Evolutionary conservation across 2,797 vertebrate species (phyloP).

Genomic region (Schizopygopsis malacanthus): DNA sequence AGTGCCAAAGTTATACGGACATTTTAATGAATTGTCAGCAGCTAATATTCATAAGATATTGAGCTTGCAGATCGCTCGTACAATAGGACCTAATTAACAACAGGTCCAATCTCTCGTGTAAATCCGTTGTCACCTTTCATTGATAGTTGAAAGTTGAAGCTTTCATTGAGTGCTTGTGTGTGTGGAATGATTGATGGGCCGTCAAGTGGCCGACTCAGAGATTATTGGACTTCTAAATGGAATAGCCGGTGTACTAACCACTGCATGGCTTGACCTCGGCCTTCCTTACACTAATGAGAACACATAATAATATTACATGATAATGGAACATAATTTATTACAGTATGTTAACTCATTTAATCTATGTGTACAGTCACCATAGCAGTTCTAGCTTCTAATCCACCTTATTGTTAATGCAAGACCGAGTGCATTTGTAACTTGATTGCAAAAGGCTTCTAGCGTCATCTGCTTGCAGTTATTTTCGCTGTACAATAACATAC

Average conservation of each 20-base stretch:
- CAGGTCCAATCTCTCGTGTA: slow-evolving; percentile 54
- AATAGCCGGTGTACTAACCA: slow-evolving; percentile 33
- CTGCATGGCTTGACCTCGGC: not conserved
- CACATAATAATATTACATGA: slow-evolving; percentile 1
- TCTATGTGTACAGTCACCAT: not conserved
- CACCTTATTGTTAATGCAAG: not conserved
- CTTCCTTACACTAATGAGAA: not conserved
- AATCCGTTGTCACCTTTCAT: slow-evolving; percentile 46
- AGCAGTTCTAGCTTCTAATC: not conserved
- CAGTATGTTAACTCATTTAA: slow-evolving; percentile 17
- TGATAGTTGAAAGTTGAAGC: too few species aligned
- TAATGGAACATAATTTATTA: slow-evolving; percentile 34
- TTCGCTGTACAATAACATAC: not conserved
- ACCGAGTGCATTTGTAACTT: not conserved
- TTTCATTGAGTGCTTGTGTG: too few species aligned
- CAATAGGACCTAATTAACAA: slow-evolving; percentile 65
- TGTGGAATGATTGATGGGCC: slow-evolving; percentile 54
- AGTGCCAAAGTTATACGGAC: slow-evolving; percentile 51
- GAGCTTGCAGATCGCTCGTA: slow-evolving; percentile 56
- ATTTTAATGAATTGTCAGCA: slow-evolving; percentile 68
- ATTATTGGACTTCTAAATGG: slow-evolving; percentile 52
- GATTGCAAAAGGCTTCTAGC: not conserved
- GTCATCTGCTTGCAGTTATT: not conserved
- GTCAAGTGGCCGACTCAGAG: not conserved
- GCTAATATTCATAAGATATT: slow-evolving; percentile 65